Evolutionary conservation across 1,140 invertebrate species (phyloP), one percentile per base, ranked within the genome.

Genomic region (Leguminivora glycinivorella): DNA sequence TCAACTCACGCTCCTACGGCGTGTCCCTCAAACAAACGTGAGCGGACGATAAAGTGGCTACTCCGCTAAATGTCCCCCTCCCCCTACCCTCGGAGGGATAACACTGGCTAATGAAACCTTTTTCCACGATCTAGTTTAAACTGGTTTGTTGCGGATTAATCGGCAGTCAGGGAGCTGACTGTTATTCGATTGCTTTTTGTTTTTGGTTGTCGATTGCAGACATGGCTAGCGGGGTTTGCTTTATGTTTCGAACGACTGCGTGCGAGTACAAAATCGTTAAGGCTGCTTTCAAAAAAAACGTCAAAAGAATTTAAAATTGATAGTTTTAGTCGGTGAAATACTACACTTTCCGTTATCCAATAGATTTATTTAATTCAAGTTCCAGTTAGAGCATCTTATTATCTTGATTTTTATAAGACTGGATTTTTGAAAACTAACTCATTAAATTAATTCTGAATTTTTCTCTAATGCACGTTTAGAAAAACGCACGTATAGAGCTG

Each of bases 51-150:
- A 58, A 58, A 58, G 56, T 26, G 56, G 56, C 56, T 58, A 58
- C 24, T 58, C 56, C 14, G 56, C 22, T 58, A 58, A 58, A 58
- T 58, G 22, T 26, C 56, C 56, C 56, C 56, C 19, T 19, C 56
- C 56, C 56, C 9, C 52, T n/a, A 19, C 52, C 52, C 52, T 25
- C 25, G 58, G n/a, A 26, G 25, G 58, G 58, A 63, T 63, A 63
- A 63, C 24, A 29, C 58, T 29, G 58, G 24, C 26, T 63, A 63
- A 63, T 63, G 58, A 63, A 63, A 63, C 58, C 58, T 63, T 63
- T 63, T 63, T 31, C 58, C 26, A n/a, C 58, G 58, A 63, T 63
- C 58, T 29, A 63, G 58, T 29, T 63, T 63, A 63, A 63, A 63
- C 14, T 4, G 58, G 25, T 26, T 63, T 63, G 58, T 63, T 63